Evolutionary conservation across 2,113 vertebrate genomes (phyloP).

Genomic region (Dascyllus trimaculatus): DNA sequence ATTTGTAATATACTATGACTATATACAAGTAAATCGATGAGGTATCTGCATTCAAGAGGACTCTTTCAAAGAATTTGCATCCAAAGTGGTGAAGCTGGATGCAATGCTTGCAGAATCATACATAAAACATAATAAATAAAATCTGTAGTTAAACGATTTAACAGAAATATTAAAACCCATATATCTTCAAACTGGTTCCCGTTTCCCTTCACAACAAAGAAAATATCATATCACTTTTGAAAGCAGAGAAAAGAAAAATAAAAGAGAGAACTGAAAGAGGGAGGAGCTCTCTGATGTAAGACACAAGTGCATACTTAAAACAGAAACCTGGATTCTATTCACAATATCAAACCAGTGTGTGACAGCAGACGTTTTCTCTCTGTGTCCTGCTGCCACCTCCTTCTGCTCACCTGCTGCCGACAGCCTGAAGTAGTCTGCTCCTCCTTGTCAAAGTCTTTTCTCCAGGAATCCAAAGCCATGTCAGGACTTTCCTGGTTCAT

Average conservation of each 20-base stretch:
- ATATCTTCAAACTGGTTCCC: conserved; percentile 54
- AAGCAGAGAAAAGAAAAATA: conserved; percentile 19
- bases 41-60: conserved; percentile 77
- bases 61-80: conserved; percentile 47
- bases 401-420: not conserved
- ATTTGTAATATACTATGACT: conserved; percentile 74
- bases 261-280: not conserved
- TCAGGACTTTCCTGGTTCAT: not conserved
- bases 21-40: conserved; percentile 78
- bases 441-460: too few relatives aligned
- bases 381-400: not conserved
- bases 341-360: conserved; percentile 57
- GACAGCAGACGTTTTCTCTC: conserved; percentile 6
- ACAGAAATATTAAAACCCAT: conserved; percentile 59
- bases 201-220: conserved; percentile 58
- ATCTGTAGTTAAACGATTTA: conserved; percentile 67
- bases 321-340: conserved; percentile 60
- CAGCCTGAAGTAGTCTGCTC: not conserved
- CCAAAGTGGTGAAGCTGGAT: conserved; percentile 56
- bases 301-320: conserved; percentile 65
- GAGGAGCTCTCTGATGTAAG: not conserved
- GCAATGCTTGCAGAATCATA: conserved; percentile 43
- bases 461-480: not conserved
- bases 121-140: conserved; percentile 77
- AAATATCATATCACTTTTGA: conserved; percentile 27